These are phyloP conservation scores for Lasioglossum lativentre DNA, from an alignment of 2,888 invertebrate genomes.

Conservation along the genomic window DNA sequence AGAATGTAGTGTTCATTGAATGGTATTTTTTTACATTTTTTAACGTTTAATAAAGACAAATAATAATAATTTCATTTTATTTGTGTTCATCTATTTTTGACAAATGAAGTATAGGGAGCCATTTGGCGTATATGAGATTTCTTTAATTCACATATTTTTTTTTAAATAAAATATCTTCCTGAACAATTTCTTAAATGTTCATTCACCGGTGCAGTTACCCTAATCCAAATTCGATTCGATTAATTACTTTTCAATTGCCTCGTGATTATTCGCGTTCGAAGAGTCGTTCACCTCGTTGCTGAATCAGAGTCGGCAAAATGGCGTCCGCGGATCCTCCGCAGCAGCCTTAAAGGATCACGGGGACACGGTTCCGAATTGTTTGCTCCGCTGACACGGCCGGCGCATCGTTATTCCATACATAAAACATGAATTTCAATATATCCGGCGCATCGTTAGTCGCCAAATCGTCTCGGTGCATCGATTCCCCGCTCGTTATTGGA, in stretches of 20 bases:
- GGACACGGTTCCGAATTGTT: not conserved
- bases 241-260: not conserved
- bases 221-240: not conserved
- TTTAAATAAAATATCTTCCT: too few species aligned
- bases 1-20: too few species aligned
- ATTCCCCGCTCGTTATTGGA: constrained; percentile 43
- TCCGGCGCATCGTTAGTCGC: constrained; percentile 45
- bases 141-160: too few species aligned
- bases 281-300: not conserved
- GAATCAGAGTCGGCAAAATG: not conserved
- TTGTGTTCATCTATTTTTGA: too few species aligned
- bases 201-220: too few species aligned
- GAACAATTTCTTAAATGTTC: too few species aligned
- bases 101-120: too few species aligned
- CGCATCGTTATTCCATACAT: constrained; percentile 41
- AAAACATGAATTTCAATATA: constrained; percentile 55
- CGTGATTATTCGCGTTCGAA: not conserved
- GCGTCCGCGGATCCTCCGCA: not conserved
- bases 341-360: not conserved
- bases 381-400: not conserved
- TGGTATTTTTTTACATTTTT: too few species aligned
- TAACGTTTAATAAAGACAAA: too few species aligned
- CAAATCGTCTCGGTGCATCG: constrained; percentile 26
- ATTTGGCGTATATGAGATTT: too few species aligned
- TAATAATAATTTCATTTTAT: too few species aligned